phyloP scores from a whole-genome alignment of 2,888 invertebrate species.

The Trachelus tabidus region DNA sequence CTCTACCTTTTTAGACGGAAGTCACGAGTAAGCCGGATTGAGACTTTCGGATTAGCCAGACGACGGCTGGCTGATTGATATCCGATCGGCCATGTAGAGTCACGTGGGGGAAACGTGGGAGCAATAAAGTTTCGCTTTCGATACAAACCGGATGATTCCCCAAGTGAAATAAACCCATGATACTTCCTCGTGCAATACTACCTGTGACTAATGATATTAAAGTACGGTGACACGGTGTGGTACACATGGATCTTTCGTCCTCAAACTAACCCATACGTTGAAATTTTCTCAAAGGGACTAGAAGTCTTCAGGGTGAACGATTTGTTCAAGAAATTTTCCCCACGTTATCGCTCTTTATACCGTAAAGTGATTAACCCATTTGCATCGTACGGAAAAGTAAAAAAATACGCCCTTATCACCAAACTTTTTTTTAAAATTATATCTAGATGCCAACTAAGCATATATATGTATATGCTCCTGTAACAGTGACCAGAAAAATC shows the following conservation, averaged over 20 bases:
- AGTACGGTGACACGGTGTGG: neutral
- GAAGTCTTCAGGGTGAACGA: no score
- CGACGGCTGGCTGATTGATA: constrained; percentile 16
- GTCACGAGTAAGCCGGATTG: neutral
- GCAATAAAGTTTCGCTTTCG: constrained; percentile 15
- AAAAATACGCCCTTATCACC: no score
- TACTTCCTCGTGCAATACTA: neutral
- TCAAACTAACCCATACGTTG: no score
- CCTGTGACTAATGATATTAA: neutral
- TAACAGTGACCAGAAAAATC: no score
- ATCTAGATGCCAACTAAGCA: no score
- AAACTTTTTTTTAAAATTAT: no score
- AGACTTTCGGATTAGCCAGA: neutral
- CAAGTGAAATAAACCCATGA: neutral
- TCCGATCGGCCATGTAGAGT: constrained; percentile 1
- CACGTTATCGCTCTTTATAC: no score
- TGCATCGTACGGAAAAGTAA: no score
- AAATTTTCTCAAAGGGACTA: no score
- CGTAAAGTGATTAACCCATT: neutral
- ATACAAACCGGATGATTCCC: constrained; percentile 1
- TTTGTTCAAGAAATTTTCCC: no score
- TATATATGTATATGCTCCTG: no score
- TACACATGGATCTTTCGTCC: neutral
- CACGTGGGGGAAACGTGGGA: constrained; percentile 9
- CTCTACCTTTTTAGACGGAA: neutral